These are phyloP conservation scores for Hippocampus mohnikei DNA, from an alignment of 2,113 vertebrate genomes.

Conservation along the genomic window DNA sequence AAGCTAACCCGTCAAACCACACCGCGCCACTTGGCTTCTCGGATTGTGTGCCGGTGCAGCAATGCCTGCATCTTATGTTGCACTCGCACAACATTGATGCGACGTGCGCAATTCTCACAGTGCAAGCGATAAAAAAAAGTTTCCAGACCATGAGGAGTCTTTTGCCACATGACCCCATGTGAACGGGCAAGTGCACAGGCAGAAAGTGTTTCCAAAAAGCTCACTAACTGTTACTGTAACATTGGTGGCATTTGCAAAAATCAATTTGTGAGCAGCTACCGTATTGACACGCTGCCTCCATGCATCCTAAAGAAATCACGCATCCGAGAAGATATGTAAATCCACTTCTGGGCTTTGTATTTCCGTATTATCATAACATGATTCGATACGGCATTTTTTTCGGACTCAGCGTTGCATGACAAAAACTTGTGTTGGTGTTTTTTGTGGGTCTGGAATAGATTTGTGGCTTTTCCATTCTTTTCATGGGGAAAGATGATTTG, in stretches of 20 bases:
- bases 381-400: not conserved
- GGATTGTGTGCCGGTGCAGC: not conserved
- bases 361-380: too few species aligned
- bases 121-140: not conserved
- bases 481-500: not conserved
- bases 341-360: not conserved
- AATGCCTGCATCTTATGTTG: slow-evolving; percentile 6
- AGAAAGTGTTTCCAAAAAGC: not conserved
- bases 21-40: not conserved
- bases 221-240: not conserved
- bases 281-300: not conserved
- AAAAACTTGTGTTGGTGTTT: not conserved
- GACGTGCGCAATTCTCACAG: not conserved
- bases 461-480: not conserved
- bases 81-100: not conserved
- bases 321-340: not conserved
- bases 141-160: not conserved
- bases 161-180: not conserved
- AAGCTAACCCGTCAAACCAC: not conserved
- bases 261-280: not conserved
- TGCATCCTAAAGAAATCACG: not conserved
- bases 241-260: not conserved
- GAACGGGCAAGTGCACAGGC: not conserved
- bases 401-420: too few species aligned
- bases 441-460: not conserved